Base-by-base conservation (phyloP, 2,888 invertebrate species). In the Luffia ferchaultella region DNA sequence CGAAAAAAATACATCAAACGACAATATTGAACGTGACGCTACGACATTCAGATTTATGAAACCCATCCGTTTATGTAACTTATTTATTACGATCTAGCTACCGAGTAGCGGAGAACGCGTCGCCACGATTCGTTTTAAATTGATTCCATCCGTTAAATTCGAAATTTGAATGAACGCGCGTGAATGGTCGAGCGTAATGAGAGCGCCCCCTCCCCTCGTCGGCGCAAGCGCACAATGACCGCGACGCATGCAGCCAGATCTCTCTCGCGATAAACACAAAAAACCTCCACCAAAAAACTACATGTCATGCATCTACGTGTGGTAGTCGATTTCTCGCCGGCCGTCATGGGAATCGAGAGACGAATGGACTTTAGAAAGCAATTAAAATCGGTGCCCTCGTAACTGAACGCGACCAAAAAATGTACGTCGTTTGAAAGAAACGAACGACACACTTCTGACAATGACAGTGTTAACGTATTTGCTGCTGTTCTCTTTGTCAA, bases 261-360 rank as follows among this genome's bases (percentile, higher is more conserved):
- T 61, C 67, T 76, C 73, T 43, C 45, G 74, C 65, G 73, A 73
- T 75, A 79, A 80, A 80, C 70, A 73, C 61, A 74, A 77, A 78
- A 53, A 76, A 76, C 69, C 64, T 60, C 64, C 67, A 69, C 68
- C 70, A 75, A 77, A 80, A 79, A 83, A 76, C 76, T 75, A 80
- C 82, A 78, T 78, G 82, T 82, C 83, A 82, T 80, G 83, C 78
- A 80, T 76, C 78, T 76, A 78, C 78, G 79, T 80, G 78, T 80
- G 80, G 76, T 74, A 72, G 76, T 76, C 78, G 70, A 78, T 80
- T 79, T 80, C 76, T 76, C 75, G 73, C 75, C 71, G 73, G 69
- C 74, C 70, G 79, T 75, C 82, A 77, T 82, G 83, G 80, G 83
- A 83, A 80, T 80, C 70, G 71, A 73, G 70, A 71, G 73, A 70